Conservation (phyloP, 2,113 vertebrate species). For the Pterocles orientalis region DNA sequence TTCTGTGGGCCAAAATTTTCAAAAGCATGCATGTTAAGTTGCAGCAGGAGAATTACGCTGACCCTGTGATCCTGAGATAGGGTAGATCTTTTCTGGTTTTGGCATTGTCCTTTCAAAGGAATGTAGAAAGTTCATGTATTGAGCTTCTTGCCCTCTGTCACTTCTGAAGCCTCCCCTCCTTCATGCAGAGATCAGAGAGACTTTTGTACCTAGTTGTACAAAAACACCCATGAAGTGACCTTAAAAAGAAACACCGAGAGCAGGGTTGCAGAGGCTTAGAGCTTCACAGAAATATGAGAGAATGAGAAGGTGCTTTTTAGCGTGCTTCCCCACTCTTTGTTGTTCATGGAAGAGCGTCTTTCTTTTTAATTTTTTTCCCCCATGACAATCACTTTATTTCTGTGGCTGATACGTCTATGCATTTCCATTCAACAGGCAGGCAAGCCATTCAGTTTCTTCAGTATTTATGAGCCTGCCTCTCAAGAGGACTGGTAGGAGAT, state of each 20-base stretch:
- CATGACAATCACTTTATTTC: neutral
- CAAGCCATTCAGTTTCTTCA: slow-evolving; percentile 20
- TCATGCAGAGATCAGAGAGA: slow-evolving; percentile 41
- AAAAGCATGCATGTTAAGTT: neutral
- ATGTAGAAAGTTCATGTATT: neutral
- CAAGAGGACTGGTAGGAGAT: neutral
- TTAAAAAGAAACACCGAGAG: slow-evolving; percentile 28
- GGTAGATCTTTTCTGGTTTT: neutral
- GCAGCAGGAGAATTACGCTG: neutral
- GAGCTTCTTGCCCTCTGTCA: slow-evolving; percentile 27
- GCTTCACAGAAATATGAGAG: slow-evolving; percentile 5
- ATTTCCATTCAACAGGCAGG: slow-evolving; percentile 2
- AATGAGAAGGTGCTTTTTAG: slow-evolving; percentile 31
- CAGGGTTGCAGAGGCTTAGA: slow-evolving; percentile 7
- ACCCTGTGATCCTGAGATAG: neutral
- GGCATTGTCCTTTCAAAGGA: slow-evolving; percentile 39
- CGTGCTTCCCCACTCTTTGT: neutral
- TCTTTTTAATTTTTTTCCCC: fast-evolving
- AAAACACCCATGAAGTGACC: slow-evolving; percentile 56
- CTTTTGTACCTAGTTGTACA: slow-evolving; percentile 37
- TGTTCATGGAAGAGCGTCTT: neutral
- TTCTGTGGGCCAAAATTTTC: slow-evolving; percentile 33
- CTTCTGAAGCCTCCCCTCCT: slow-evolving; percentile 34
- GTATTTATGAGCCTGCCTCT: slow-evolving; percentile 1
- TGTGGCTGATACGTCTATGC: neutral